Base-by-base conservation (phyloP, 2,888 invertebrate genomes). In the Cephonodes hylas region DNA sequence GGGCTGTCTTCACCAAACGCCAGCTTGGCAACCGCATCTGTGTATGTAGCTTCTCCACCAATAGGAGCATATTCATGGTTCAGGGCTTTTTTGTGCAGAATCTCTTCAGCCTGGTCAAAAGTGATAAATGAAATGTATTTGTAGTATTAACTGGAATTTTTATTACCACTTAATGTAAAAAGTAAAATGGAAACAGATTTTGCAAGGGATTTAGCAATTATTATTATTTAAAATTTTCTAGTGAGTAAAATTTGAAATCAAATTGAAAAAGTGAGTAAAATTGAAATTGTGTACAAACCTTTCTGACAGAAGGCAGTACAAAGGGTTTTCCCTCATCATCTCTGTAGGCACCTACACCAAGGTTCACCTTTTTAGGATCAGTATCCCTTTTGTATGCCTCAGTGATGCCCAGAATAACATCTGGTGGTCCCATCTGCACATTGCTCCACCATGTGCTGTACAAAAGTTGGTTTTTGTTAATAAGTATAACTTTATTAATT, bases 1-100 rank as follows among this genome's bases (percentile, higher is more conserved):
- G 93, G 85, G 67, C 95, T 96, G 75, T 95, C 92, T 6, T 96
- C 95, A 38, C 99, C 99, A 61, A 99, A 94, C 10, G 99, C 99
- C 65, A 99, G 93, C 77, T 95, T 94, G 62, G 97, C 97, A 10
- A 97, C 95, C n/a, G 95, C 94, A 71, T 96, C 94, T 73, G 96
- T 96, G 89, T 97, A 99, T 2, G 96, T 95, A 0, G 96, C 91
- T 44, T 95, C 90, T 42, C 99, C 99, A 62, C 95, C 94, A 75
- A 99, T 99, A 0, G 98, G 96, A 2, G 97, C 96, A 88, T 99
- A 99, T 86, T 99, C 99, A 74, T 99, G 96, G 85, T 99, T 98
- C 80, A 98, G 77, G 27, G 93, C 91, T 75, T 95, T 95, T 0
- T 86, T 80, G 64, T 93, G 81, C 8, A 99, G 81, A 56, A 94